Conservation (phyloP, 1,140 invertebrate genomes). For the Drosophila subpulchrella region DNA sequence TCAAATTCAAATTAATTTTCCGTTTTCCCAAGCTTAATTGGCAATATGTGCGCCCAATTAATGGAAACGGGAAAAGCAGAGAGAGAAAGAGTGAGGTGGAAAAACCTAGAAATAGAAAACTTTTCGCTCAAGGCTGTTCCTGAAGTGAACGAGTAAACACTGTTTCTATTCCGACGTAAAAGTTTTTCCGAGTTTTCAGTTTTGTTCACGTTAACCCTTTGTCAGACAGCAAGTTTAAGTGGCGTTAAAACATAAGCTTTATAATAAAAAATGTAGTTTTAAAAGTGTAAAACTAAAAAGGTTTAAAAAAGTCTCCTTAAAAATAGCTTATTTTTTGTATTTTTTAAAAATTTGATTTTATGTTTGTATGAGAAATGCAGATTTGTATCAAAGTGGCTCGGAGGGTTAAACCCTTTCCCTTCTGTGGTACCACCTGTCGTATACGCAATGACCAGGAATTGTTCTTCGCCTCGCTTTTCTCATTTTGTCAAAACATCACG, state of each 20-base stretch:
- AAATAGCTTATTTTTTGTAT: no score
- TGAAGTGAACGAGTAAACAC: constrained; percentile 42
- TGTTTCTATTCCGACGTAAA: constrained; percentile 50
- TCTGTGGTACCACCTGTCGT: constrained; percentile 44
- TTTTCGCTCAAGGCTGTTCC: constrained; percentile 28
- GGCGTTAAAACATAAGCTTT: no score
- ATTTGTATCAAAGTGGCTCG: neutral
- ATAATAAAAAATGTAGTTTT: neutral
- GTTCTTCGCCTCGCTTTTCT: constrained; percentile 54
- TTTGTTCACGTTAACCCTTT: constrained; percentile 10
- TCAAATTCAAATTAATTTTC: constrained; percentile 78
- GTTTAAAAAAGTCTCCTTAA: no score
- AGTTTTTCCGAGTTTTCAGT: constrained; percentile 45
- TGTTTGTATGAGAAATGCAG: no score
- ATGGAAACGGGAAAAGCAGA: constrained; percentile 40
- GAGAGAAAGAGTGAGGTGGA: constrained; percentile 36
- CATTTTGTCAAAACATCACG: constrained; percentile 77
- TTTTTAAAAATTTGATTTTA: no score
- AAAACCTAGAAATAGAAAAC: constrained; percentile 22
- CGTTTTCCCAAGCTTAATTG: constrained; percentile 75
- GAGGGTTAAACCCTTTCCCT: constrained; percentile 13
- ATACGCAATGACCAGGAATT: constrained; percentile 67
- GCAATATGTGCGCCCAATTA: constrained; percentile 77
- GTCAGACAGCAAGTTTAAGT: neutral
- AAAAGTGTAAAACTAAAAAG: neutral